Evolutionary conservation across 2,888 invertebrate species (phyloP).

Genomic region (Cremastobaeus sp.): DNA sequence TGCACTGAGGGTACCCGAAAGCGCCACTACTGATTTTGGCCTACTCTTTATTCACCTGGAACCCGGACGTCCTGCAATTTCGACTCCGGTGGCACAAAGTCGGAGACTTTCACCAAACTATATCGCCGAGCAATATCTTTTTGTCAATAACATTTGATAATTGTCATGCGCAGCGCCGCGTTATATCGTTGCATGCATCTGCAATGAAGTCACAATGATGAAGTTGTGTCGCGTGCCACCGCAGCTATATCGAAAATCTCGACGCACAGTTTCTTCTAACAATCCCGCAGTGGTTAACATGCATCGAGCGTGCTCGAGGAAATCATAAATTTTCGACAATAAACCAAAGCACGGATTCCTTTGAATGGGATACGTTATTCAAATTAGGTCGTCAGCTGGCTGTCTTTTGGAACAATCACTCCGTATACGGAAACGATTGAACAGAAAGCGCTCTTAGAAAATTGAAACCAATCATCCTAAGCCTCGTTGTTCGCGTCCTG

Average conservation of each 20-base stretch:
- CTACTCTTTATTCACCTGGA: conserved; percentile 53
- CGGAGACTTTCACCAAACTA: conserved; percentile 17
- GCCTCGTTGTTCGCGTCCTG: too few species aligned
- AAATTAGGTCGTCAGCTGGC: too few species aligned
- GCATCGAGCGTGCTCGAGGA: conserved; percentile 34
- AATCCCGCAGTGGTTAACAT: conserved; percentile 32
- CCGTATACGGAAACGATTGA: too few species aligned
- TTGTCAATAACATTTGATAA: conserved; percentile 50
- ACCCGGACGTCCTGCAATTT: conserved; percentile 58
- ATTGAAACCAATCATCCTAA: too few species aligned
- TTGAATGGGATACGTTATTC: neutral
- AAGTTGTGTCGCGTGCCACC: conserved; percentile 59
- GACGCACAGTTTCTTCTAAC: conserved; percentile 1
- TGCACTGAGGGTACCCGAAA: too few species aligned
- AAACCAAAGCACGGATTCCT: neutral
- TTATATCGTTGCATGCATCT: conserved; percentile 60
- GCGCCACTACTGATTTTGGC: too few species aligned
- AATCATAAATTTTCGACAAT: conserved; percentile 41
- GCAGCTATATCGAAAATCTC: conserved; percentile 38
- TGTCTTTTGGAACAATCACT: too few species aligned
- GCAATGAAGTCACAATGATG: conserved; percentile 57
- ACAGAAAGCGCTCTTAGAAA: too few species aligned
- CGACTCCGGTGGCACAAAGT: conserved; percentile 39
- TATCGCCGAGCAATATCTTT: conserved; percentile 31
- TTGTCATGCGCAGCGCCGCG: conserved; percentile 57